Evolutionary conservation across 2,888 invertebrate species (phyloP), one percentile per base, ranked within the genome.

Genomic region (Eudasyphora cyanicolor): DNA sequence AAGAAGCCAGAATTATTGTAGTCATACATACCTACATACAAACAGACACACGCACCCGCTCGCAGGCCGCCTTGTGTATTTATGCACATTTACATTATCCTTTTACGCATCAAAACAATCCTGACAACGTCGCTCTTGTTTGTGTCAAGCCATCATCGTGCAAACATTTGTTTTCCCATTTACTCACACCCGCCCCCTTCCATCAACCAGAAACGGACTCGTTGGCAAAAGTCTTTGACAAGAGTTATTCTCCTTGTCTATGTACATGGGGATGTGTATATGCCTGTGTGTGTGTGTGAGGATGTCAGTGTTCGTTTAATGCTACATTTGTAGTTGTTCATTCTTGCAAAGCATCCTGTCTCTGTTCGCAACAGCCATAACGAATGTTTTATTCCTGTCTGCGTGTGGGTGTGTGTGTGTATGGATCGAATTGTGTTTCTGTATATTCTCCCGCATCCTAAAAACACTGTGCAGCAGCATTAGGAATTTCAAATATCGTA

Each of bases 51-150:
- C 12, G 14, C 24, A 29, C 45, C 21, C 57, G 1, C 12, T 24
- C 17, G 32, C 19, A 60, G 14, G 42, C 51, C 38, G 4, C 32
- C 32, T 12, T 54, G 69, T 75, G n/a, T 82, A 74, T 82, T 38
- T 51, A 38, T 62, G 49, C 38, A 45, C 29, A 74, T 74, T 70
- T 51, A 17, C 54, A 70, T 21, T 38, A 73, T 79, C 71, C 82
- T 76, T 73, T 79, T 73, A 74, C 60, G 69, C 76, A 60, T 73
- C 60, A 82, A 45, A 76, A 74, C 42, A 82, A 54, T 24, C 19
- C 51, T 79, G 73, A 60, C 38, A 82, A 60, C 71, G 67, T 76
- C 67, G 76, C 57, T 57, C 51, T 42, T 73, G 73, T 69, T 70
- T 62, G 38, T 76, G 76, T 79, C 79, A 79, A 51, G 21, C 62